These are phyloP conservation scores for Cladorhizidae sp. DNA, from an alignment of 37 sponge, comb jelly and placozoan species.

Conservation along the genomic window DNA sequence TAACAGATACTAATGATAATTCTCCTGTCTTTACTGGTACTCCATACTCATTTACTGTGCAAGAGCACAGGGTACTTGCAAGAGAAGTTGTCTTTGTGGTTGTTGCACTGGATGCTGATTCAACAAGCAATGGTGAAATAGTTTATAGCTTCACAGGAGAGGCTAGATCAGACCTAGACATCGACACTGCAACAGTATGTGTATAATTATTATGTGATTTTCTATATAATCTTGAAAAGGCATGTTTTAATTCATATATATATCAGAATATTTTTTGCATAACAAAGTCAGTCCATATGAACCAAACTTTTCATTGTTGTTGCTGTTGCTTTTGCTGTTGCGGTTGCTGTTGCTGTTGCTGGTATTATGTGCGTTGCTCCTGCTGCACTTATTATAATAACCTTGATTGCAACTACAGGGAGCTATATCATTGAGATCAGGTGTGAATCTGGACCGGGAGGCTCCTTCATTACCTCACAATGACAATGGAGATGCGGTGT, in stretches of 20 bases:
- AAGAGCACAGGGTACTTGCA: not conserved
- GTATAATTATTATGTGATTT: not conserved
- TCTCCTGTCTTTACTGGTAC: constrained; percentile 23
- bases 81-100: not conserved
- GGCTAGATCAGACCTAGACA: constrained; percentile 5
- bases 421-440: constrained; percentile 1
- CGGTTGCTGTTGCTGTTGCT: not conserved
- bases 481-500: constrained; percentile 23
- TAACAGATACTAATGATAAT: constrained; percentile 60
- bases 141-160: constrained; percentile 17
- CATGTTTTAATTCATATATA: too few species aligned
- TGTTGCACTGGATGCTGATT: constrained; percentile 32
- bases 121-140: constrained; percentile 22
- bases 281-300: too few species aligned
- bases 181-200: constrained; percentile 30
- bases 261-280: too few species aligned
- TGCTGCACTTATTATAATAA: too few species aligned
- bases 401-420: not conserved
- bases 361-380: not conserved
- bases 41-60: constrained; percentile 6
- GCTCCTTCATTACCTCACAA: not conserved
- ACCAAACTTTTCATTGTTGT: too few species aligned
- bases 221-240: not conserved
- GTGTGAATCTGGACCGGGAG: constrained; percentile 20
- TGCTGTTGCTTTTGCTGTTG: too few species aligned